Evolutionary conservation across 2,797 vertebrate species (phyloP), one percentile per base, ranked within the genome.

Genomic region (Phataginus tetradactyla): DNA sequence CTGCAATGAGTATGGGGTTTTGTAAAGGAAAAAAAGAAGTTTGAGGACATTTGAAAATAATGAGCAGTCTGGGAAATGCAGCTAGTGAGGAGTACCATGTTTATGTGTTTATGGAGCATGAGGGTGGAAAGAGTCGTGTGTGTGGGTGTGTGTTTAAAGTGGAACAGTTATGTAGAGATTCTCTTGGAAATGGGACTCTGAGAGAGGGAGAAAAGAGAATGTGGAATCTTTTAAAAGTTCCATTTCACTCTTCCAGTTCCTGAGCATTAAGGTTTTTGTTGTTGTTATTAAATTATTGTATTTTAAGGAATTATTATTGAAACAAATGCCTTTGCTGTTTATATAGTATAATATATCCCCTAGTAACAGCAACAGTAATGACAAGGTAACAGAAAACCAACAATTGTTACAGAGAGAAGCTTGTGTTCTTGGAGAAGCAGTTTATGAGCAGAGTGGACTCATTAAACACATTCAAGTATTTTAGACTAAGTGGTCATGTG

Each of bases 1-100:
- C 34, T 71, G 63, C 89, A 68, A 94, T 72, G 53, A 72, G 17
- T 83, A 29, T 49, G 39, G 34, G 23, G 27, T 86, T 95, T 64
- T 93, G 21, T 63, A 95, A 96, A 23, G 55, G 49, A 89, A 61
- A 18, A 64, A 94, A 94, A 64, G 45, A 94, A 72, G 15, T 51
- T 23, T 39, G 53, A 92, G 86, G 66, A 85, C 51, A 84, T 86
- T 94, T 89, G 84, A 89, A 89, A 91, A 89, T 69, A 59, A 79
- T 61, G 69, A 93, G 39, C 15, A 32, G 51, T 39, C 29, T 53
- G 86, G 39, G 64, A 90, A 95, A 75, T 68, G 51, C 95, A 87
- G 34, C 12, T 87, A 92, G 57, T 55, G 3, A 68, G 69, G 94
- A 88, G 25, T 55, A 37, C 5, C 18, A 64, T 68, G 27, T 34